Percentiles rank a stretch among this genome's conserved stretches.
Conservation (phyloP, 2,113 vertebrate species). For the Amphilophus citrinellus region DNA sequence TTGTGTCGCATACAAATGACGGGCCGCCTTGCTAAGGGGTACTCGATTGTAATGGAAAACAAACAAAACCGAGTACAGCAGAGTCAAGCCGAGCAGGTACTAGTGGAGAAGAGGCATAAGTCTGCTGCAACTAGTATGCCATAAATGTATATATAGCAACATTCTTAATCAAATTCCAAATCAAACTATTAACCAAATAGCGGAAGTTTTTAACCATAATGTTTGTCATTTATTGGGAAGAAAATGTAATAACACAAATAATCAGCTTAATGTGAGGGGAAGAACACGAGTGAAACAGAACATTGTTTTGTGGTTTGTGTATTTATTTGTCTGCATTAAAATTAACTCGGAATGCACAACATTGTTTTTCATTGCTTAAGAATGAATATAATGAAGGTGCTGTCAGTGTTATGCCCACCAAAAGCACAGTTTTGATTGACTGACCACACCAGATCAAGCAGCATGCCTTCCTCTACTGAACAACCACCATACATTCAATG, state of each 20-base stretch:
- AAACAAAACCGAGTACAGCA: not conserved
- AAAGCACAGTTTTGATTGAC: too few species aligned
- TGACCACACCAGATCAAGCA: not conserved
- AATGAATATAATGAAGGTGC: too few species aligned
- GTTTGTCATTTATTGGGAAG: not conserved
- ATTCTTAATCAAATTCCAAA: not conserved
- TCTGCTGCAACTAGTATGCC: too few species aligned
- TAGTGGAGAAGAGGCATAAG: not conserved
- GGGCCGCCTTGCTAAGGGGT: not conserved
- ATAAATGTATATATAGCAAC: not conserved
- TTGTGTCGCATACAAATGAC: not conserved
- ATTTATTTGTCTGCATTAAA: too few species aligned
- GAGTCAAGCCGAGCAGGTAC: not conserved
- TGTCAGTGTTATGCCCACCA: too few species aligned
- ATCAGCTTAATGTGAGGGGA: not conserved
- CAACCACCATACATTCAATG: not conserved
- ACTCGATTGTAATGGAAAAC: not conserved
- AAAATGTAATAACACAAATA: not conserved
- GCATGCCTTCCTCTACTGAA: not conserved
- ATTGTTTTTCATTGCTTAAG: too few species aligned
- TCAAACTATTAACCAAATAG: too few species aligned
- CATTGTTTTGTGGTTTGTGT: too few species aligned
- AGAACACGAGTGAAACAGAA: too few species aligned
- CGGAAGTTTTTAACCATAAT: too few species aligned
- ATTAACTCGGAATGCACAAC: too few species aligned